A percentile compares a stretch with the other conserved stretches of the same genome.
Evolutionary conservation across 1,140 invertebrate genomes (phyloP).

Genomic region (Saxidomus purpurata): DNA sequence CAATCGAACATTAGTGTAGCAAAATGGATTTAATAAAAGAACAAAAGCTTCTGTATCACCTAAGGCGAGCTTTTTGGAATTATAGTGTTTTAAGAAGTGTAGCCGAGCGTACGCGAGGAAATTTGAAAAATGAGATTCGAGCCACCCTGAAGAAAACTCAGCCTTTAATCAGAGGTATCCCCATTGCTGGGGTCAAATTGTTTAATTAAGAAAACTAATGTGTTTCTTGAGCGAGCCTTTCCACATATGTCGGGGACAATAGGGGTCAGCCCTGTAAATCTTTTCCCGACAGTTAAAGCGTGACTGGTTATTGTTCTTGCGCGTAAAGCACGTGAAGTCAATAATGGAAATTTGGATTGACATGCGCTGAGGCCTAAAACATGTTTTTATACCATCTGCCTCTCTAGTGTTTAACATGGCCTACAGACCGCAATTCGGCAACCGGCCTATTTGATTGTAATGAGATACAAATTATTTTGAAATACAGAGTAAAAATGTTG

Average conservation of each 20-base stretch:
- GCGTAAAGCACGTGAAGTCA: slow-evolving; percentile 25
- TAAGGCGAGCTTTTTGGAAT: background rate
- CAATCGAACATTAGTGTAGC: too few relatives aligned
- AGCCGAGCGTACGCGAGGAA: background rate
- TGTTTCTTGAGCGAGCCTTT: slow-evolving; percentile 32
- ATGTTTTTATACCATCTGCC: slow-evolving; percentile 51
- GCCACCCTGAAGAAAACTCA: background rate
- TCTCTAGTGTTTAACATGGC: background rate
- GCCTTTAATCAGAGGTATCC: slow-evolving; percentile 27
- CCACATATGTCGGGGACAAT: slow-evolving; percentile 60
- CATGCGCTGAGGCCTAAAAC: slow-evolving; percentile 31
- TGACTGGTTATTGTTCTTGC: slow-evolving; percentile 46
- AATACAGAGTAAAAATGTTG: background rate
- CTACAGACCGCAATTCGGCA: background rate
- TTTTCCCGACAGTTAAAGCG: slow-evolving; percentile 44
- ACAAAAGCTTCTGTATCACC: background rate
- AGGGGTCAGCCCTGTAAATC: slow-evolving; percentile 51
- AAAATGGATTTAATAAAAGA: background rate
- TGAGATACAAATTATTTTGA: slow-evolving; percentile 8
- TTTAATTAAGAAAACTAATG: slow-evolving; percentile 67
- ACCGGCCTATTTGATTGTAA: background rate
- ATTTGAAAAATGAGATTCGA: slow-evolving; percentile 38
- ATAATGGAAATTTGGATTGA: slow-evolving; percentile 47
- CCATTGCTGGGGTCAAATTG: background rate
- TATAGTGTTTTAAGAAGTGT: background rate